Evolutionary conservation across 2,113 vertebrate species (phyloP).

Genomic region (Arothron firmamentum): DNA sequence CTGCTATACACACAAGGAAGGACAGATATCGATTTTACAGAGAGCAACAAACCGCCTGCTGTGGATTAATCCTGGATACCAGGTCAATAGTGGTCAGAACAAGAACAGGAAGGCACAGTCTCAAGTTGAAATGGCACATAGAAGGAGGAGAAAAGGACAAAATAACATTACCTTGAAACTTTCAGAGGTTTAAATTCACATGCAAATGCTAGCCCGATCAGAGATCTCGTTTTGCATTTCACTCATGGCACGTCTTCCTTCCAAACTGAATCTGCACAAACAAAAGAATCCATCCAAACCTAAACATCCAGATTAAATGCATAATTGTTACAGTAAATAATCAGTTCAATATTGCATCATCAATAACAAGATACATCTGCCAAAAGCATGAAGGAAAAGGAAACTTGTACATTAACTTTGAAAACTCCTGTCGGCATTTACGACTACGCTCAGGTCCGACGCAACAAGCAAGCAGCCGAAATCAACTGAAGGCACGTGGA

Average conservation of each 20-base stretch:
- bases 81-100: slow-evolving; percentile 68
- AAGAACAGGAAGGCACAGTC: slow-evolving; percentile 71
- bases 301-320: slow-evolving; percentile 45
- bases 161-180: slow-evolving; percentile 42
- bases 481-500: slow-evolving; percentile 72
- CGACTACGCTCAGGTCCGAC: slow-evolving; percentile 53
- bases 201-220: slow-evolving; percentile 53
- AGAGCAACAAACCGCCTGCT: slow-evolving; percentile 59
- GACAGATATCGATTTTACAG: slow-evolving; percentile 50
- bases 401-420: slow-evolving; percentile 47
- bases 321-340: slow-evolving; percentile 47
- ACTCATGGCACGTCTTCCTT: slow-evolving; percentile 38
- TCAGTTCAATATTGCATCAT: slow-evolving; percentile 40
- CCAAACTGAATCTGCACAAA: slow-evolving; percentile 11
- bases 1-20: slow-evolving; percentile 61
- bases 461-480: slow-evolving; percentile 66
- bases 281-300: slow-evolving; percentile 30
- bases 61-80: slow-evolving; percentile 73
- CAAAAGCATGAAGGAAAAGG: slow-evolving; percentile 30
- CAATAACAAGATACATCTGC: slow-evolving; percentile 29
- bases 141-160: slow-evolving; percentile 28
- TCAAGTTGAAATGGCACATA: slow-evolving; percentile 68
- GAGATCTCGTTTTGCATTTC: slow-evolving; percentile 31
- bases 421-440: slow-evolving; percentile 44
- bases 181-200: slow-evolving; percentile 41